Conservation (phyloP, 2,113 vertebrate genomes). For the Tachysurus fulvidraco region DNA sequence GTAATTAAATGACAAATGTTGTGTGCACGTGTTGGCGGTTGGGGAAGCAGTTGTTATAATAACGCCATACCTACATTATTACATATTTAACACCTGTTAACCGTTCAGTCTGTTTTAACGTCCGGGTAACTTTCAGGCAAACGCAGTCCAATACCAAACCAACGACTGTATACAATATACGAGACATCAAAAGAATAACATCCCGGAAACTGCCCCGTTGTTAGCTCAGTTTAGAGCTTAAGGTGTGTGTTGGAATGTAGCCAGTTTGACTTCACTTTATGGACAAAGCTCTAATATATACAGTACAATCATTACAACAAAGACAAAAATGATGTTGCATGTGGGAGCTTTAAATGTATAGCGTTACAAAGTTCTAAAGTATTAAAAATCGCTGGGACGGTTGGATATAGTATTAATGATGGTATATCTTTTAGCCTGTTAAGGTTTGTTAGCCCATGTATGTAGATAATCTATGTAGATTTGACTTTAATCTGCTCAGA, state of each 20-base stretch:
- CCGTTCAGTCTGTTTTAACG: neutral
- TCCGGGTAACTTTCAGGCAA: neutral
- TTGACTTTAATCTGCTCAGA: too few species aligned
- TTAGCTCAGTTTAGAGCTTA: too few species aligned
- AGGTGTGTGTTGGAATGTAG: neutral
- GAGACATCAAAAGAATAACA: neutral
- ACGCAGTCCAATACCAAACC: neutral
- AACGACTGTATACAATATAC: neutral
- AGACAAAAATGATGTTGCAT: neutral
- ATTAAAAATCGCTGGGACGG: too few species aligned
- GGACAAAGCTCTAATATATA: too few species aligned
- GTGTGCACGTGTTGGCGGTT: neutral
- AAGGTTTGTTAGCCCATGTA: too few species aligned
- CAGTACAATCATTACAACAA: neutral
- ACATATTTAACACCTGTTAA: neutral
- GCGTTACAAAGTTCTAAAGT: too few species aligned
- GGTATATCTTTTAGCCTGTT: too few species aligned
- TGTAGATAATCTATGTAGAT: too few species aligned
- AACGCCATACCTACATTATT: neutral
- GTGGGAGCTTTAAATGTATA: neutral
- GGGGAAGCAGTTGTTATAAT: conserved; percentile 30
- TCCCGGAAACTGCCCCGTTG: too few species aligned
- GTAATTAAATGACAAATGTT: conserved; percentile 63
- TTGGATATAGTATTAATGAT: too few species aligned
- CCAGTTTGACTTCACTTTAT: too few species aligned